These are phyloP conservation scores for Hypomecis punctinalis DNA, from an alignment of 2,888 invertebrate species.

Conservation along the genomic window DNA sequence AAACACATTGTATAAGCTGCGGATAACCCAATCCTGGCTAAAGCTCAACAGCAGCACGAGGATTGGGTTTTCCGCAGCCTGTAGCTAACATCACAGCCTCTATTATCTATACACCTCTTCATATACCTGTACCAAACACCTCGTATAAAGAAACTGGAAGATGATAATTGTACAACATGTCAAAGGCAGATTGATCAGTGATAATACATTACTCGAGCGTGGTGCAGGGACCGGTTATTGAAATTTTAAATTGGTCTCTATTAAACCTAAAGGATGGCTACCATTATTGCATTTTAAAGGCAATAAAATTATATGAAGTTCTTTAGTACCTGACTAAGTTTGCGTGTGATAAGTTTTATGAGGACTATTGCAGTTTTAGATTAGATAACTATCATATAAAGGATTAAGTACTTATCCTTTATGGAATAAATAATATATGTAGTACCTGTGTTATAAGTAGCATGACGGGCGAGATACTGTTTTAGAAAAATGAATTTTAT, in stretches of 20 bases:
- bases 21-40: too few relatives aligned
- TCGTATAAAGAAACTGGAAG: conserved; percentile 62
- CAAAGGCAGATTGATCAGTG: conserved; percentile 73
- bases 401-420: too few relatives aligned
- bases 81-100: too few relatives aligned
- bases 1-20: too few relatives aligned
- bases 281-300: conserved; percentile 42
- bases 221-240: conserved; percentile 57
- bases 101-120: conserved; percentile 8
- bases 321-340: conserved; percentile 28
- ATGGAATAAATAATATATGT: too few relatives aligned
- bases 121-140: conserved; percentile 44
- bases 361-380: neutral
- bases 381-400: too few relatives aligned
- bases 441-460: too few relatives aligned
- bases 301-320: conserved; percentile 41
- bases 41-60: too few relatives aligned
- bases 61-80: too few relatives aligned
- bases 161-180: conserved; percentile 73
- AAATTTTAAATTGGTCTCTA: conserved; percentile 60
- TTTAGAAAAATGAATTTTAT: too few relatives aligned
- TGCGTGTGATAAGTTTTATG: conserved; percentile 21
- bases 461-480: too few relatives aligned
- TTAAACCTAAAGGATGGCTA: conserved; percentile 52
- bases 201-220: conserved; percentile 60